phyloP scores from a whole-genome alignment of 92 coral and sea anemone genomes.

The Isaurus tuberculatus region DNA sequence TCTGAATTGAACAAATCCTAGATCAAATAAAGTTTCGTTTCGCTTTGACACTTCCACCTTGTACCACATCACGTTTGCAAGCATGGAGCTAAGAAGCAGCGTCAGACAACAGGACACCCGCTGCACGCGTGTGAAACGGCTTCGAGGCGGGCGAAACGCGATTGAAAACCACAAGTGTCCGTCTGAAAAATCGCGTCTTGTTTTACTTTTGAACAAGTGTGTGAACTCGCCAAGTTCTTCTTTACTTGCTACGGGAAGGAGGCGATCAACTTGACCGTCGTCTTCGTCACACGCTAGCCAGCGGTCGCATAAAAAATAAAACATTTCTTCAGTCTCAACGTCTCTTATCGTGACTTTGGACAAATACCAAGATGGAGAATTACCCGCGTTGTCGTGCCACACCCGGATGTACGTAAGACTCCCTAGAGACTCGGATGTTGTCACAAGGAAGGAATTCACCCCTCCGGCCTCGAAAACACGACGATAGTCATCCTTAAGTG shows the following conservation, averaged over 20 bases:
- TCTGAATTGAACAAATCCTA: conserved; percentile 80
- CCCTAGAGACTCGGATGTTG: conserved; percentile 84
- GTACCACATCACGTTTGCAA: conserved; percentile 93
- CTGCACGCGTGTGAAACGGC: conserved; percentile 94
- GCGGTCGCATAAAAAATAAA: conserved; percentile 85
- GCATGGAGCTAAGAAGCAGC: conserved; percentile 87
- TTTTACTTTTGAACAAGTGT: conserved; percentile 83
- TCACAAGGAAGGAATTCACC: conserved; percentile 87
- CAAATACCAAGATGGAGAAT: conserved; percentile 86
- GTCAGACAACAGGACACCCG: conserved; percentile 92
- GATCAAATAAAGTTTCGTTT: conserved; percentile 76
- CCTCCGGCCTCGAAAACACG: conserved; percentile 76
- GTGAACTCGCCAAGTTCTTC: conserved; percentile 93
- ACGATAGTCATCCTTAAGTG: conserved; percentile 69
- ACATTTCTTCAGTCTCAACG: conserved; percentile 82
- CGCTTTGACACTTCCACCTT: conserved; percentile 53
- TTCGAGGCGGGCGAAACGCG: conserved; percentile 95
- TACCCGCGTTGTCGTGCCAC: conserved; percentile 96
- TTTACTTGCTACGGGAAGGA: conserved; percentile 90
- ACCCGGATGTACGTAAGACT: conserved; percentile 83
- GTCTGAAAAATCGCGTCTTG: conserved; percentile 89
- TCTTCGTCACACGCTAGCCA: conserved; percentile 99
- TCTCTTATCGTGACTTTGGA: conserved; percentile 80
- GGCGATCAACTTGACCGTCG: conserved; percentile 96
- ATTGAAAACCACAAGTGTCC: conserved; percentile 98